phyloP scores from a whole-genome alignment of 2,113 vertebrate species.

The Syngnathus scovelli region DNA sequence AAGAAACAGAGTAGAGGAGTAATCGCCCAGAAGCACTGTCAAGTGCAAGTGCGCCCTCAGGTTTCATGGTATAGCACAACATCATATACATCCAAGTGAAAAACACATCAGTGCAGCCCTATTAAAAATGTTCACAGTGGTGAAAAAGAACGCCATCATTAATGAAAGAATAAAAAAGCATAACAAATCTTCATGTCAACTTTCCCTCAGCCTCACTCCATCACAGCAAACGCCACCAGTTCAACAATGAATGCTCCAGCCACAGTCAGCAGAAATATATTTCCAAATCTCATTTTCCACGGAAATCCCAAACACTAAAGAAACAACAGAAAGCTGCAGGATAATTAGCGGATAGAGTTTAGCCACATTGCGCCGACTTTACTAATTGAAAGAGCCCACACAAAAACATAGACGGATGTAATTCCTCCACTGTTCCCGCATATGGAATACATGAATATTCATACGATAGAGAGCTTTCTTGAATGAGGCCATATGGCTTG shows the following conservation, averaged over 20 bases:
- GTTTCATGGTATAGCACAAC: neutral
- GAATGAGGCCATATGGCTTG: constrained; percentile 36
- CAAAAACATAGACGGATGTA: constrained; percentile 2
- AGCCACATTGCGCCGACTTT: constrained; percentile 11
- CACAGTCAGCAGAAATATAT: neutral
- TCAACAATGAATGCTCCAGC: neutral
- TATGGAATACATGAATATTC: constrained; percentile 42
- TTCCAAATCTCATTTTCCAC: neutral
- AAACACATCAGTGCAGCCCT: neutral
- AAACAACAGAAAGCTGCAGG: neutral
- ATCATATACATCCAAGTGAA: neutral
- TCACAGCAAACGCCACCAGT: neutral
- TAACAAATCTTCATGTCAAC: constrained; percentile 3
- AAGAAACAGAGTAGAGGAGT: neutral
- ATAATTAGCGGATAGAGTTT: constrained; percentile 12
- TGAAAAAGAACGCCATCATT: neutral
- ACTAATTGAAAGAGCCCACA: constrained; percentile 21
- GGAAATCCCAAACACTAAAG: neutral
- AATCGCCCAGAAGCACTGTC: neutral
- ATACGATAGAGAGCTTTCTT: constrained; percentile 24
- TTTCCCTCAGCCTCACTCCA: neutral
- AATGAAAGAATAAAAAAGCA: neutral
- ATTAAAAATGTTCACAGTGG: neutral
- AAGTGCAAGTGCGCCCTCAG: neutral
- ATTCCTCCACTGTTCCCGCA: constrained; percentile 13